Evolutionary conservation across 2,113 vertebrate genomes (phyloP), one percentile per base, ranked within the genome.

Genomic region (Corythornis vintsioides): DNA sequence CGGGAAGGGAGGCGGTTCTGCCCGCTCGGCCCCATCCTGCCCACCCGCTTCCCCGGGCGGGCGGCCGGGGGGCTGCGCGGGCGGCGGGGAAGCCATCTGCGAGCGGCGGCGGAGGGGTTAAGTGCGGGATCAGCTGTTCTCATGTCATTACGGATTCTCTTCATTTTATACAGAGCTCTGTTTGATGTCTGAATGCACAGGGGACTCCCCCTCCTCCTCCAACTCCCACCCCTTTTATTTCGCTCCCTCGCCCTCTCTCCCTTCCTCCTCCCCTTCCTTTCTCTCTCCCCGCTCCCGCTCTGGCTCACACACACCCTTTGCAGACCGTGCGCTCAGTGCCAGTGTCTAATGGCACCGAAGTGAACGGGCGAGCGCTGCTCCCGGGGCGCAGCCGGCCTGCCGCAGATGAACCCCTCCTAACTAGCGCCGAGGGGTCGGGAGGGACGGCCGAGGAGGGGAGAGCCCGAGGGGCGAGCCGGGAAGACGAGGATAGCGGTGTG

Each of bases 141-240:
- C 96, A 95, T 95, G 98, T 97, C 97, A 97, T 96, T 97, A 97
- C 93, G 97, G 98, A 96, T 96, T 95, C 98, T 97, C 98, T 97
- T 95, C 97, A 97, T 98, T 97, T 97, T 96, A 96, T 97, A 97
- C 97, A 95, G 97, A 97, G 98, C 96, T 96, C 96, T 94, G 98
- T 98, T 97, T 98, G 98, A 98, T 98, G 98, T 97, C 97, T 97
- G 98, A 98, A 98, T 98, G 97, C 98, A 98, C 98, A 97, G 94
- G 98, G 98, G 98, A 97, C 97, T 97, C 98, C 97, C 97, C 97
- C 97, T 95, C 97, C 97, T 97, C 93, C 93, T 97, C 96, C 95
- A 83, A 83, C 94, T 96, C 95, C 95, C 96, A 92, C 95, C 95
- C 94, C 95, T 94, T 95, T 96, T 95, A 93, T 95, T 94, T 94